Evolutionary conservation across 2,888 invertebrate species (phyloP).

Genomic region (Drosophila mimica): DNA sequence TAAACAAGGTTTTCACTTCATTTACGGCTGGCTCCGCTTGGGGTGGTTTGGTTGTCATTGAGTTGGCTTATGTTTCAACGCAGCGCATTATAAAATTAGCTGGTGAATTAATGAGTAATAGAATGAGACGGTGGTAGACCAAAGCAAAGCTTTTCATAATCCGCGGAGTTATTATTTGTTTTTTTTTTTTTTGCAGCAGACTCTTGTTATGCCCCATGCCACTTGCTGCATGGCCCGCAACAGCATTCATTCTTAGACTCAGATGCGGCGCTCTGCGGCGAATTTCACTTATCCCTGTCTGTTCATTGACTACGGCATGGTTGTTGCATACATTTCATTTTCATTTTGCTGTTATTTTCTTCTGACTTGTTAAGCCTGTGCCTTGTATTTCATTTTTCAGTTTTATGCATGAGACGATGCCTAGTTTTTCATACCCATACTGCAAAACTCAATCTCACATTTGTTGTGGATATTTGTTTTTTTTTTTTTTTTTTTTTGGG

Average conservation of each 20-base stretch:
- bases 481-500: neutral
- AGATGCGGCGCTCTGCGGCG: conserved; percentile 50
- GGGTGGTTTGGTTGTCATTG: neutral
- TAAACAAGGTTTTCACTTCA: conserved; percentile 15
- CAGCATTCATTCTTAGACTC: neutral
- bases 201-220: conserved; percentile 18
- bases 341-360: conserved; percentile 24
- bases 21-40: conserved; percentile 16
- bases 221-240: neutral
- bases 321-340: conserved; percentile 36
- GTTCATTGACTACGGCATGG: conserved; percentile 31
- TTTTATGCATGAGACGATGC: conserved; percentile 70
- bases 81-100: conserved; percentile 36
- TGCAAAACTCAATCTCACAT: conserved; percentile 57
- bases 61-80: neutral
- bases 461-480: conserved; percentile 19
- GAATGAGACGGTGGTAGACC: neutral
- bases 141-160: conserved; percentile 34
- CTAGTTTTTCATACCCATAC: conserved; percentile 68
- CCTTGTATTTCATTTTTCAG: conserved; percentile 73
- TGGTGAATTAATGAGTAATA: conserved; percentile 28
- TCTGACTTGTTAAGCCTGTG: conserved; percentile 26
- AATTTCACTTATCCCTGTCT: conserved; percentile 75
- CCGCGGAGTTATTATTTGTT: conserved; percentile 6
- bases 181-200: conserved; percentile 19